Evolutionary conservation across 2,113 vertebrate genomes (phyloP), one percentile per base, ranked within the genome.

Genomic region (Stegastes partitus): DNA sequence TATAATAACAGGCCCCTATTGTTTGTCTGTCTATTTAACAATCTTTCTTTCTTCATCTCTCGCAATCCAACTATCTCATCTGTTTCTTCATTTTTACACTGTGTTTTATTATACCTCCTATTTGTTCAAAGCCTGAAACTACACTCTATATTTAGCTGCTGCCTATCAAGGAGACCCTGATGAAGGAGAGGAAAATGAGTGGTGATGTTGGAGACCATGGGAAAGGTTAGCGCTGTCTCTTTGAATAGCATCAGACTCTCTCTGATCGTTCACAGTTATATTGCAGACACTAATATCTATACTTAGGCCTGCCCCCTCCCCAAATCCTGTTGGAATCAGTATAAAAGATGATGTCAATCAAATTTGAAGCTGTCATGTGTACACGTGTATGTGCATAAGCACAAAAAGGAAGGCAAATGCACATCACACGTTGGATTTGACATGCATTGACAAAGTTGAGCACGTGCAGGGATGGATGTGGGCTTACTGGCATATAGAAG

Each of bases 131-230:
- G 74, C 26, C 50, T 77, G 23, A 22, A 42, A 56, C 56, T 16
- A 16, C 61, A 15, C 37, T 87, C 86, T 85, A 89, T 87, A 85
- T 90, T 90, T 90, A 90, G 83, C 80, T 55, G 62, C 79, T 81
- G 63, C 61, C 79, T 87, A 84, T 89, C 87, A 89, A 26, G 5
- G 81, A 81, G 68, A 63, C 50, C 54, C 68, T 74, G 86, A 91
- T 86, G 81, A 91, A 91, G 65, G 63, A 63, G 71, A 84, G 39
- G 64, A 56, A 87, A 82, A 91, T 86, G 82, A 86, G 70, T 44
- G 47, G 45, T 77, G 79, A 89, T 77, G 84, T n/a, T 58, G 63
- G 58, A 80, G 68, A 83, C 77, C 39, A 83, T 66, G 70, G 18
- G 68, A 92, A 89, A 90, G 86, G 81, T 87, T 87, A 88, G 21